Evolutionary conservation across 2,797 vertebrate genomes (phyloP).

Genomic region (Xenopus petersii): DNA sequence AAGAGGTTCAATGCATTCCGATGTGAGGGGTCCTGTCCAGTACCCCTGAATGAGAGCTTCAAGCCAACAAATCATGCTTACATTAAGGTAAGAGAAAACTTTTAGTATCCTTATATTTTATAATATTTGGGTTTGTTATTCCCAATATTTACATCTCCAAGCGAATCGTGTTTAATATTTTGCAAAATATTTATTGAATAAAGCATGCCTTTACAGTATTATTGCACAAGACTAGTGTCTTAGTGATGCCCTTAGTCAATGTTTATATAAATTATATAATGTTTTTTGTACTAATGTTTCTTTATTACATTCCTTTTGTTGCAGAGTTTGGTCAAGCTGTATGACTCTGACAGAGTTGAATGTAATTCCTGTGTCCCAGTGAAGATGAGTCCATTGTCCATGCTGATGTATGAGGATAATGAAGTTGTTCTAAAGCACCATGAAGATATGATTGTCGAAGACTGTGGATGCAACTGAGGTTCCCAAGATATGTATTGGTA

Average conservation of each 20-base stretch:
- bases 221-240: too few relatives aligned
- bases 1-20: constrained; percentile 83
- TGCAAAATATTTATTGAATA: too few relatives aligned
- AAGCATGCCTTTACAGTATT: too few relatives aligned
- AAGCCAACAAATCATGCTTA: constrained; percentile 86
- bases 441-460: constrained; percentile 30
- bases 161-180: too few relatives aligned
- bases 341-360: constrained; percentile 32
- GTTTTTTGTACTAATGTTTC: too few relatives aligned
- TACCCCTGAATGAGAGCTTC: constrained; percentile 73
- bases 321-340: constrained; percentile 23
- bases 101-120: too few relatives aligned
- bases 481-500: too few relatives aligned
- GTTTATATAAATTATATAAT: too few relatives aligned
- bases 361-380: constrained; percentile 50
- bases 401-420: constrained; percentile 22
- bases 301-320: background rate
- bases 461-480: constrained; percentile 25
- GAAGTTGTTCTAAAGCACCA: constrained; percentile 12
- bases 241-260: too few relatives aligned
- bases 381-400: constrained; percentile 21
- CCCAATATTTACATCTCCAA: too few relatives aligned
- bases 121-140: too few relatives aligned
- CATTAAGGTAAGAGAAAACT: constrained; percentile 76
- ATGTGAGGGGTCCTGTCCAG: constrained; percentile 80